Conservation (phyloP, 2,888 invertebrate genomes). For the Pseudanteris insignis region DNA sequence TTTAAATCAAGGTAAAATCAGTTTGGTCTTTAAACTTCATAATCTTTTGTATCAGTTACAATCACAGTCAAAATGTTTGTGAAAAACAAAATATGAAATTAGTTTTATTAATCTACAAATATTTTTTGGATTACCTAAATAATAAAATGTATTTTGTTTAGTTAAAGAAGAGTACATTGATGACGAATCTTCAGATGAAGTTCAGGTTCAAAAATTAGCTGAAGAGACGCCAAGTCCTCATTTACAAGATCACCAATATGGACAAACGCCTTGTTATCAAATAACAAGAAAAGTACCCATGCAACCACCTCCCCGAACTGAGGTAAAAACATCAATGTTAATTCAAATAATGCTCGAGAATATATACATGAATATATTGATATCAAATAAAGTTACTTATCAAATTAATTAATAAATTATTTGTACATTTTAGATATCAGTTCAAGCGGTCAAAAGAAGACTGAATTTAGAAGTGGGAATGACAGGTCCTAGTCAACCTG, state of each 20-base stretch:
- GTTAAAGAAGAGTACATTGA: constrained; percentile 63
- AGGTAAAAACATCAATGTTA: too few relatives aligned
- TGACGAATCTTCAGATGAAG: constrained; percentile 61
- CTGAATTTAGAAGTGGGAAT: constrained; percentile 75
- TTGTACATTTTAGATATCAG: constrained; percentile 61
- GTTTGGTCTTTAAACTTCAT: neutral
- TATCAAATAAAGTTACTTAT: neutral
- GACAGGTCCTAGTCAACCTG: constrained; percentile 71
- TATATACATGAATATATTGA: too few relatives aligned
- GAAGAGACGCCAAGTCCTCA: constrained; percentile 75
- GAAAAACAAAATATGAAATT: too few relatives aligned
- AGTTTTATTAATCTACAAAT: too few relatives aligned
- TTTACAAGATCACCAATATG: constrained; percentile 87
- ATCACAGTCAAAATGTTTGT: neutral
- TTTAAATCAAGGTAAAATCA: constrained; percentile 1
- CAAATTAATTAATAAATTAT: neutral
- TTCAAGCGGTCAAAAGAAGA: constrained; percentile 82
- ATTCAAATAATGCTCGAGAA: too few relatives aligned
- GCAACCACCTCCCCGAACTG: constrained; percentile 62
- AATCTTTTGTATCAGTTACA: too few relatives aligned
- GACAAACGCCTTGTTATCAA: constrained; percentile 75
- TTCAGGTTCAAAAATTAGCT: constrained; percentile 61
- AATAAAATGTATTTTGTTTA: constrained; percentile 29
- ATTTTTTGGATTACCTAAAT: neutral
- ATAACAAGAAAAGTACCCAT: constrained; percentile 60